These are phyloP conservation scores for Iguana delicatissima DNA, from an alignment of 2,797 vertebrate species.

Conservation along the genomic window DNA sequence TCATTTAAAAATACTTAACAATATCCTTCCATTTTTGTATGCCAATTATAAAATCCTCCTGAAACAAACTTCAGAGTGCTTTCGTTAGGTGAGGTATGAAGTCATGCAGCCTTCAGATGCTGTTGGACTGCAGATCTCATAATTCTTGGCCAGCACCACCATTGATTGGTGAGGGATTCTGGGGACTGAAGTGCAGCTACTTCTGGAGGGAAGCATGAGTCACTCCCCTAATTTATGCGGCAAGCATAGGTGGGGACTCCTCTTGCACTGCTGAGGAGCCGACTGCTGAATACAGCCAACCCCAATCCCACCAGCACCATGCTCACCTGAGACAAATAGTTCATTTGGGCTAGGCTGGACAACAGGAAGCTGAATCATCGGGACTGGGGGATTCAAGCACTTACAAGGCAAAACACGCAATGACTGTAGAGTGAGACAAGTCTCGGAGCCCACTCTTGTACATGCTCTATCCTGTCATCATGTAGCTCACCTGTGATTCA, in stretches of 20 bases:
- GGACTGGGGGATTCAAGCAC: background rate
- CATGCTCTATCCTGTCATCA: background rate
- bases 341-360: background rate
- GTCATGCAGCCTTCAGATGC: no score
- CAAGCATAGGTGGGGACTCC: background rate
- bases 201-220: no score
- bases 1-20: background rate
- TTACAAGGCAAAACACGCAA: background rate
- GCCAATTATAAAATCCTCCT: background rate
- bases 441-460: background rate
- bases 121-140: no score
- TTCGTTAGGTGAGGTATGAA: background rate
- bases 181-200: no score
- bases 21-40: background rate
- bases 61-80: background rate
- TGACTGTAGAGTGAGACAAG: background rate
- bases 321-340: background rate
- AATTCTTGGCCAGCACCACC: no score
- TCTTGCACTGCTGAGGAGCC: background rate
- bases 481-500: background rate
- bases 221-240: background rate
- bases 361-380: background rate
- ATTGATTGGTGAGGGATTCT: no score
- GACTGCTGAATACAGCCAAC: no score
- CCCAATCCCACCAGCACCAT: background rate